Evolutionary conservation across 37 sponge, comb jelly and placozoan genomes (phyloP), one percentile per base, ranked within the genome.

Genomic region (Cladorhizidae sp.): DNA sequence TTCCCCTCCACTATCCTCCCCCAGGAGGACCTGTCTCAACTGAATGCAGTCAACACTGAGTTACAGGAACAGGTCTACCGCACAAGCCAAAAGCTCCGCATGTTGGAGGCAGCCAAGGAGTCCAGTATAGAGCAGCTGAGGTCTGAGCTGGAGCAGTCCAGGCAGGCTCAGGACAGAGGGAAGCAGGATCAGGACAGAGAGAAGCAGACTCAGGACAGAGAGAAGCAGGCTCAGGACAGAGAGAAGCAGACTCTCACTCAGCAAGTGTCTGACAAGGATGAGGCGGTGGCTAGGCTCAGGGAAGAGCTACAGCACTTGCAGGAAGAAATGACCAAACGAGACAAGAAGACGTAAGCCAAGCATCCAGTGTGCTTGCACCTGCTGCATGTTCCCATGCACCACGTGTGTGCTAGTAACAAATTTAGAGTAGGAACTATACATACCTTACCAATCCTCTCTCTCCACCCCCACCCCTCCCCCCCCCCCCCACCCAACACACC

Each of bases 281-380:
- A n/a, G 26, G 52, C 52, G 1, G 0, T 58, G 22, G 59, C 37
- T 31, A 15, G 40, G 28, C 5, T 75, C 20, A 57, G 33, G 76
- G 59, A 57, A 1, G 36, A 57, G 55, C 61, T 75, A 8, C 49
- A 41, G 6, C n/a, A 40, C 12, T 8, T 71, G n/a, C n/a, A 45
- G 23, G 28, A 71, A 2, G 43, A 28, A 6, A 40, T 28, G 12
- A 41, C 21, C 12, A 49, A 2, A 25, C 29, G 36, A 14, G 49
- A 71, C 29, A 40, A 71, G 72, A 71, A 71, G 36, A n/a, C 43
- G 72, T 71, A 23, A 36, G 68, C 31, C 38, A 15, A 5, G 41
- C 5, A 71, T 41, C 2, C 5, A 18, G 29, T 41, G 62, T 61
- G 29, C 62, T 17, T 61, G 62, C 62, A 61, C 12, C 14, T 61